Percentiles rank a stretch among this genome's conserved stretches.
These are phyloP conservation scores for Martes martes DNA, from an alignment of 2,113 vertebrate species.

Conservation along the genomic window DNA sequence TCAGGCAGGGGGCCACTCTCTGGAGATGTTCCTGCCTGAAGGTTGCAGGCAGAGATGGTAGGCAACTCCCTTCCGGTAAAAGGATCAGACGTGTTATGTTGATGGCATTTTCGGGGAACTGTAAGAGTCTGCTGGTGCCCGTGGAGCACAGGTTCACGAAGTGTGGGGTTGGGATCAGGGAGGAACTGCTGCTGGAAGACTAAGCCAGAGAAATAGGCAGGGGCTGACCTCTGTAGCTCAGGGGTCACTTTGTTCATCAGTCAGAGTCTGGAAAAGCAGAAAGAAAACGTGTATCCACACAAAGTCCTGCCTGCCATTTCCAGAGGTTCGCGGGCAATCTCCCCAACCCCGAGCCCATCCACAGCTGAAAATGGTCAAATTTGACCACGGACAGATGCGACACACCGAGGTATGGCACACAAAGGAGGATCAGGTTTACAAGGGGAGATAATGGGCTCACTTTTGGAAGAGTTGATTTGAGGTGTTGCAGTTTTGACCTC, in stretches of 20 bases:
- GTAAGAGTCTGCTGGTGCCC: too few relatives aligned
- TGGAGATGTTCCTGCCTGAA: neutral
- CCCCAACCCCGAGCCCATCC: too few relatives aligned
- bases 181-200: too few relatives aligned
- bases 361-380: neutral
- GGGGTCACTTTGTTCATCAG: neutral
- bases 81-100: neutral
- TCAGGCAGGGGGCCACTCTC: neutral
- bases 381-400: too few relatives aligned
- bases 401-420: too few relatives aligned
- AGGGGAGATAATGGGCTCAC: neutral
- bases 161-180: neutral
- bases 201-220: neutral
- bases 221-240: neutral
- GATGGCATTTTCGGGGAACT: neutral
- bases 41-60: neutral
- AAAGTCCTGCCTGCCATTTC: neutral
- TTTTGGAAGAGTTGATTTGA: neutral
- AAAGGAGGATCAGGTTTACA: neutral
- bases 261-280: neutral
- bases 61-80: neutral
- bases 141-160: neutral
- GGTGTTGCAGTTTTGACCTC: neutral
- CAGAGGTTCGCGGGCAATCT: neutral
- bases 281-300: neutral